Percentiles rank a stretch among this genome's conserved stretches.
These are phyloP conservation scores for Chlamydotis undulata DNA, from an alignment of 2,113 vertebrate genomes.

Conservation along the genomic window DNA sequence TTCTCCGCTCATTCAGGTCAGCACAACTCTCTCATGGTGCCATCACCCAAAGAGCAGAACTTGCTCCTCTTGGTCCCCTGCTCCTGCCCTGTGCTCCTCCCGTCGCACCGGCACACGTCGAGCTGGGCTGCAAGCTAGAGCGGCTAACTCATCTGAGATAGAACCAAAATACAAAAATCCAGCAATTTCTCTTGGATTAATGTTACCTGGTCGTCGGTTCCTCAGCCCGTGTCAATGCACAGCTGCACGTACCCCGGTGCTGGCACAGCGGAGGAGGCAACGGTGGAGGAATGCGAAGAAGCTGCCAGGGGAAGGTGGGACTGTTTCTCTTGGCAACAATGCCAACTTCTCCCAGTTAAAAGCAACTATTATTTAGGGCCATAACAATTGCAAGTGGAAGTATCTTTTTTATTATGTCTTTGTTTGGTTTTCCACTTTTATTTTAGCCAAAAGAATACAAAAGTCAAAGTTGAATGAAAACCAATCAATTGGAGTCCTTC, in stretches of 20 bases:
- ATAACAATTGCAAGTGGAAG: neutral
- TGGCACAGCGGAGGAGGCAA: neutral
- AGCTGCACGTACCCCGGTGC: neutral
- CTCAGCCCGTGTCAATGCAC: neutral
- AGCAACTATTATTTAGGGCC: neutral
- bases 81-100: neutral
- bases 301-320: constrained; percentile 33
- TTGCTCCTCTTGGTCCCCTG: neutral
- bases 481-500: neutral
- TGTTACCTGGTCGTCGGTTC: neutral
- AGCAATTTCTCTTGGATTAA: neutral
- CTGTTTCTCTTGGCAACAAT: constrained; percentile 22
- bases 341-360: neutral
- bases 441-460: neutral
- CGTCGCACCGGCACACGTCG: rapidly evolving
- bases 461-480: neutral
- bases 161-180: neutral
- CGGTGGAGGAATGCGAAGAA: neutral
- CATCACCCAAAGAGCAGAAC: neutral
- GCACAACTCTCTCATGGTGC: neutral
- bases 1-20: neutral
- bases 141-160: neutral
- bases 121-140: neutral
- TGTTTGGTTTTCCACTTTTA: neutral
- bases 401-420: neutral